Base-by-base conservation (phyloP, 2,888 invertebrate genomes). In the Suillia variegata region DNA sequence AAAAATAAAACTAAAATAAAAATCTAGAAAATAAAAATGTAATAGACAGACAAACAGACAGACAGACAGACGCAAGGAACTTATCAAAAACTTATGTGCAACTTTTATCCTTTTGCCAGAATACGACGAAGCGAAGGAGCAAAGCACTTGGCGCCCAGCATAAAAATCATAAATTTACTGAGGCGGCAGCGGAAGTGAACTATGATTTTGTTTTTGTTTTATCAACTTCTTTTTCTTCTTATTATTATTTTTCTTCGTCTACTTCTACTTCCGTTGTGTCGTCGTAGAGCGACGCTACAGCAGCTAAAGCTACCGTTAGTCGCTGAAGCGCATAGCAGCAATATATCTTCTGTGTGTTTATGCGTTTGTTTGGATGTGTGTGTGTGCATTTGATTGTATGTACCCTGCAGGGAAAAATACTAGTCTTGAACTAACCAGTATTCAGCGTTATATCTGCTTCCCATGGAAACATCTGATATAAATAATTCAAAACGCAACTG, bases 161-260 rank as follows among this genome's bases (percentile, higher is more conserved):
- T 45, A 20, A 49, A 58, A 54, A 54, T 59, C 50, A 59, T 54
- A 54, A 59, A 54, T 59, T 42, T 54, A 50, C 52, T 45, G 17
- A 13, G n/a, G n/a, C 17, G 15, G 31, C 21, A 34, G 24, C 4
- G 22, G 34, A 48, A 15, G 45, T 45, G 45, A 45, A 20, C 45
- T 45, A 18, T 8, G n/a, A 4, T 38, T n/a, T n/a, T 38, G 8
- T n/a, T 38, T 38, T 38, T 4, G 38, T n/a, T 38, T 4, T 31
- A 31, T n/a, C n/a, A n/a, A n/a, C n/a, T n/a, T n/a, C 5, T 31
- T 31, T 31, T 31, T 31, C 6, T 38, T 26, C 26, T 38, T 38
- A 38, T 13, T 38, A 38, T 38, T n/a, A 38, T 38, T 38, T 38
- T n/a, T 38, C 12, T 38, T 38, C n/a, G 38, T 8, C 10, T 38